Base-by-base conservation (phyloP, 2,113 vertebrate species). In the Lepus americanus region DNA sequence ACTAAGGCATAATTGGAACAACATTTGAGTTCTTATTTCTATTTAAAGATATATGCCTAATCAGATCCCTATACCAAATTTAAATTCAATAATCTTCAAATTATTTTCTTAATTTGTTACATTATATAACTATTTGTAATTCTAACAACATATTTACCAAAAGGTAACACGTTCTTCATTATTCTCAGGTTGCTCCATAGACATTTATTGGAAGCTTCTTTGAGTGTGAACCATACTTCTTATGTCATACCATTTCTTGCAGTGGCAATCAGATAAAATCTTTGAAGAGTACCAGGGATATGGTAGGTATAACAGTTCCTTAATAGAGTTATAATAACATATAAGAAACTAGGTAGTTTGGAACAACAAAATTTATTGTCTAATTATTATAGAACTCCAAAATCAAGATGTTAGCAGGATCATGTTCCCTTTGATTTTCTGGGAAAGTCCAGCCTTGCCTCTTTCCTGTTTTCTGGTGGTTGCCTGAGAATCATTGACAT, bases 1-100 rank as follows among this genome's bases (percentile, higher is more conserved):
- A n/a, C 29, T 79, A 73, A 67, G 29, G 74, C 86, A 87, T 79
- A 66, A 55, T 17, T 84, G 9, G 6, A 31, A 69, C 5, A 82
- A 91, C 79, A 92, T 74, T 55, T 67, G 39, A 82, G 9, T 74
- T 76, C 39, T 86, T 69, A 10, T 73, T 85, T 95, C 90, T 49
- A 78, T 94, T 2, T 55, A 27, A 93, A 86, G 51, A 69, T 51
- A 4, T 11, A 51, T 95, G n/a, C 9, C 49, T 14, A 20, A 12
- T 31, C 27, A 5, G 16, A 29, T 74, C 63, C 7, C 7, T 78
- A 5, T 12, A 69, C 25, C 29, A 55, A 27, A 59, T 69, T 89
- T 94, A 91, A 87, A 53, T 94, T 25, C 11, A 81, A 55, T 27
- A 66, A 64, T 79, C 23, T 78, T 6, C 19, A 17, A 49, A 36